Conservation (phyloP, 2,888 invertebrate species). For the Mantis religiosa region DNA sequence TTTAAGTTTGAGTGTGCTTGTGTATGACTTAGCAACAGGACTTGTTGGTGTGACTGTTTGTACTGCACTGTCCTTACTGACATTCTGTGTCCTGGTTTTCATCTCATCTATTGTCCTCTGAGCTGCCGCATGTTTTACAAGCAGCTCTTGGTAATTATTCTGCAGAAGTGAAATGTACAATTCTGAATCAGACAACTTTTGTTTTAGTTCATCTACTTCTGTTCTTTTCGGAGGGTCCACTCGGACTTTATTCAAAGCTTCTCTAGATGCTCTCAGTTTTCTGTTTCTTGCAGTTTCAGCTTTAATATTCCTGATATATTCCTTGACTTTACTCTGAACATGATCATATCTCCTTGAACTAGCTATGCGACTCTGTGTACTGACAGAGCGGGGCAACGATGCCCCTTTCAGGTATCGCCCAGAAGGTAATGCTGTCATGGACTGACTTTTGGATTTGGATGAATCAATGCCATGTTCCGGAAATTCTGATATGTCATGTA, state of each 20-base stretch:
- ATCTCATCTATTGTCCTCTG: not conserved
- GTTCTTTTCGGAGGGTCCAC: not conserved
- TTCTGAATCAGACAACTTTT: not conserved
- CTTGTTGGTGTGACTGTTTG: not conserved
- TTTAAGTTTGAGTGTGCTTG: not conserved
- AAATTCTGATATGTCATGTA: not conserved
- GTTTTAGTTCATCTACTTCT: not conserved
- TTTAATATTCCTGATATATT: slow-evolving; percentile 35
- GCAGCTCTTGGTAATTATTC: not conserved
- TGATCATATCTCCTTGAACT: slow-evolving; percentile 34
- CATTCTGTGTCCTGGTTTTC: not conserved
- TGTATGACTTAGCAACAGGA: not conserved
- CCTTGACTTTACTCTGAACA: slow-evolving; percentile 37
- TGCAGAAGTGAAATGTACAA: not conserved
- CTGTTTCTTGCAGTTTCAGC: slow-evolving; percentile 24
- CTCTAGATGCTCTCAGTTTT: not conserved
- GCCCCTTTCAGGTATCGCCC: slow-evolving; percentile 34
- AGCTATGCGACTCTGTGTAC: not conserved
- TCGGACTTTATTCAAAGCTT: not conserved
- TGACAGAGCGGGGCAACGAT: slow-evolving; percentile 34
- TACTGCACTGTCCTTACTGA: not conserved
- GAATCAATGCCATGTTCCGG: not conserved
- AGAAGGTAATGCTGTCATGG: slow-evolving; percentile 26
- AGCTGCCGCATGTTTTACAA: not conserved
- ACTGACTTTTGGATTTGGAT: slow-evolving; percentile 4